Evolutionary conservation across 2,113 vertebrate genomes (phyloP).

Genomic region (Terrapene triunguis): DNA sequence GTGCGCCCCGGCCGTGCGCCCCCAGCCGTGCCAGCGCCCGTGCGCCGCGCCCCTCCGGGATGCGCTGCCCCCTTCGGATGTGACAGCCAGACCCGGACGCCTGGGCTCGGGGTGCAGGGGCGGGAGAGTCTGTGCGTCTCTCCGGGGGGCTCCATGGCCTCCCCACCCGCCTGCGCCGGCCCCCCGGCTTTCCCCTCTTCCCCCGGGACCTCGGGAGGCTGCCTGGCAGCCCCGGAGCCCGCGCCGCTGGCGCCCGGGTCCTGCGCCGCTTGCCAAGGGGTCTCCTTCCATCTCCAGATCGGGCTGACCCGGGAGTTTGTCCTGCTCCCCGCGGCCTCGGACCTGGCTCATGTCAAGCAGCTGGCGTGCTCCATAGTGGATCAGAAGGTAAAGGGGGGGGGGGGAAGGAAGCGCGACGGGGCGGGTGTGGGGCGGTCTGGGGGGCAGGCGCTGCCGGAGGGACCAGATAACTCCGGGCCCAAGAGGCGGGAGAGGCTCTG

Average conservation of each 20-base stretch:
- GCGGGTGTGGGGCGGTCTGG: background rate
- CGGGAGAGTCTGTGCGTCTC: background rate
- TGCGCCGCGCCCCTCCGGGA: background rate
- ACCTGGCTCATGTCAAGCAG: constrained; percentile 91
- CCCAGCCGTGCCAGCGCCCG: background rate
- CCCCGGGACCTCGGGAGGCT: constrained; percentile 65
- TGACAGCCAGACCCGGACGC: background rate
- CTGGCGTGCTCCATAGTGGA: constrained; percentile 93
- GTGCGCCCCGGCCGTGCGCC: constrained; percentile 18
- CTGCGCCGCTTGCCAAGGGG: constrained; percentile 53
- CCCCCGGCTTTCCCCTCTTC: background rate
- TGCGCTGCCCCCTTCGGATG: background rate
- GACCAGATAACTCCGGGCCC: too few relatives aligned
- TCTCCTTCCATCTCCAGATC: constrained; percentile 93
- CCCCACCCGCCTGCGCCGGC: constrained; percentile 28
- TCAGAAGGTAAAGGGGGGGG: constrained; percentile 83
- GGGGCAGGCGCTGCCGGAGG: background rate
- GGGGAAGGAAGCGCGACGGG: too few relatives aligned
- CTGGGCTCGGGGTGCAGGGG: background rate
- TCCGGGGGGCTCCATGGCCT: background rate
- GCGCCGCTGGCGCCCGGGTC: constrained; percentile 13
- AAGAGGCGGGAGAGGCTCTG: background rate
- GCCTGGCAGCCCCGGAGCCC: constrained; percentile 62
- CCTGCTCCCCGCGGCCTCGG: constrained; percentile 84
- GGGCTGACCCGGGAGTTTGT: constrained; percentile 91